Evolutionary conservation across 2,797 vertebrate genomes (phyloP).

Genomic region (Acanthurus leucopareius): DNA sequence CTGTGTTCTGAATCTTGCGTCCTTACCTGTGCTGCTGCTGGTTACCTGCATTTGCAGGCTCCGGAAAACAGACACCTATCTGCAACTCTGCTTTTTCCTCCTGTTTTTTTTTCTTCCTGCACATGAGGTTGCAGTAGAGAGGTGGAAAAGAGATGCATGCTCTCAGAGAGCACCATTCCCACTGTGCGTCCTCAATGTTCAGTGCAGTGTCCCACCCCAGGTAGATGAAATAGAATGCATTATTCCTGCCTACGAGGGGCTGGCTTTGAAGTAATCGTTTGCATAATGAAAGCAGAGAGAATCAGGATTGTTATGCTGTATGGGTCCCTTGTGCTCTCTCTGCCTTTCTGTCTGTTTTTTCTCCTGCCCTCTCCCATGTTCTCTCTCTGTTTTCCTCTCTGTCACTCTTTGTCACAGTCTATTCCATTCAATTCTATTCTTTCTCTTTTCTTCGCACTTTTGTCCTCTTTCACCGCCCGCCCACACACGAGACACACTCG

Average conservation of each 20-base stretch:
- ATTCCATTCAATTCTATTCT: slow-evolving; percentile 13
- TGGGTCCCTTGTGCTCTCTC: slow-evolving; percentile 63
- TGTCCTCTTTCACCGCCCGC: slow-evolving; percentile 20
- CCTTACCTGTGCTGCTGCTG: neutral
- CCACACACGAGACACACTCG: slow-evolving; percentile 27
- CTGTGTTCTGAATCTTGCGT: neutral
- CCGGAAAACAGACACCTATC: neutral
- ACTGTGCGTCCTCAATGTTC: slow-evolving; percentile 50
- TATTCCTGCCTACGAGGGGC: slow-evolving; percentile 77
- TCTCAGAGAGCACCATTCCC: slow-evolving; percentile 42
- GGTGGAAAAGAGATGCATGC: slow-evolving; percentile 30
- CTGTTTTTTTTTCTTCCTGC: neutral
- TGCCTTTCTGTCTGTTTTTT: slow-evolving; percentile 48
- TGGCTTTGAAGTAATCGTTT: slow-evolving; percentile 82
- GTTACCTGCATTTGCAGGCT: neutral
- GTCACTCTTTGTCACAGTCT: slow-evolving; percentile 46
- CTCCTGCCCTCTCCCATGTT: slow-evolving; percentile 21
- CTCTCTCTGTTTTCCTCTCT: slow-evolving; percentile 46
- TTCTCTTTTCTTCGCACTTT: slow-evolving; percentile 31
- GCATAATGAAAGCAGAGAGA: slow-evolving; percentile 82
- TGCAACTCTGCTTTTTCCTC: neutral
- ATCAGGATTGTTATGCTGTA: slow-evolving; percentile 77
- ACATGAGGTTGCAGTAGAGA: slow-evolving; percentile 30
- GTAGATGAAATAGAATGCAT: slow-evolving; percentile 85
- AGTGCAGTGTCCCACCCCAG: slow-evolving; percentile 73